Base-by-base conservation (phyloP, 2,888 invertebrate species). In the Eupithecia subfuscata region DNA sequence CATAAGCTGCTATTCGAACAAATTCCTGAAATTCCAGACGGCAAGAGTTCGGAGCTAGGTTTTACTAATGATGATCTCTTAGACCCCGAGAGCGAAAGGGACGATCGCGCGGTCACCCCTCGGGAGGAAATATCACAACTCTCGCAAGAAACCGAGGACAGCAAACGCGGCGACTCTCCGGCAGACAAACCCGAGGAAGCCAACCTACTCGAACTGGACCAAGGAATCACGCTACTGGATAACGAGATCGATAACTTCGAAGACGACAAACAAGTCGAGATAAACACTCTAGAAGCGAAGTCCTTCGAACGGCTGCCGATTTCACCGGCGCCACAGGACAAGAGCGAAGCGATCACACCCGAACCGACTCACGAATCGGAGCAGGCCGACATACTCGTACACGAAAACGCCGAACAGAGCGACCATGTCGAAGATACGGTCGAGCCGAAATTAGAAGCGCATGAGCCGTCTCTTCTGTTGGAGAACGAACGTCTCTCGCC, bases 1-100 rank as follows among this genome's bases (percentile, higher is more conserved):
- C 94, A 95, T 81, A 95, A 95, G 82, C 85, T 95, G 71, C 83
- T 95, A 16, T 95, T 94, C 84, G 95, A 95, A 86, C 94, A 95
- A 86, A 95, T 95, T 81, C 95, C 95, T 34, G 95, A 95, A 89
- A 94, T 94, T 80, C 95, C 95, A 56, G 94, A 94, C 83, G 95
- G 94, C 16, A 95, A 95, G 82, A 94, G 92, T 84, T 94, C 94
- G 25, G 94, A 94, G 83, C 82, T 94, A 85, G 94, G 94, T 56
- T 94, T 94, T 82, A 84, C 85, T 37, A 90, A 90, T 85, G 94
- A 94, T 78, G 94, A 94, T 76, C 78, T 86, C 69, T 85, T 87
- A 75, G 93, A 92, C 74, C 89, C 89, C 18, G 94, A 93, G 78
- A 90, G 91, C 78, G 92, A 92, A 74, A 90, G 88, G 78, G 91